Evolutionary conservation across 2,113 vertebrate genomes (phyloP).

Genomic region (Laterallus jamaicensis): DNA sequence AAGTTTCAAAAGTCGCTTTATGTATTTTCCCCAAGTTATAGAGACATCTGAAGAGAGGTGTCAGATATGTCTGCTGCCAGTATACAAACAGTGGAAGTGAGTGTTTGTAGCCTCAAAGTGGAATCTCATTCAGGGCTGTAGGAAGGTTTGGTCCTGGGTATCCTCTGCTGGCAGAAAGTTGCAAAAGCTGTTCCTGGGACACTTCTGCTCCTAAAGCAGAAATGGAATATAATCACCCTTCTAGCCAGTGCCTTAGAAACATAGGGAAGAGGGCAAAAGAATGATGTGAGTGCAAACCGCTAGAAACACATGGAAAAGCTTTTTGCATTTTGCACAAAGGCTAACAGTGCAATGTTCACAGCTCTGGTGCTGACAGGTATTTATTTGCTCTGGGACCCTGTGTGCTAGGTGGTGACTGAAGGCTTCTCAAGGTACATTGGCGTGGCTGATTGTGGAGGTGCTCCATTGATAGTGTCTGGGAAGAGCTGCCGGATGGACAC

Average conservation of each 20-base stretch:
- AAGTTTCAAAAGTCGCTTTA: not conserved
- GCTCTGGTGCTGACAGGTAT: not conserved
- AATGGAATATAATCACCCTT: not conserved
- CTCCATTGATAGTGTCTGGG: not conserved
- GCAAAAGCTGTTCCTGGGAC: conserved; percentile 9
- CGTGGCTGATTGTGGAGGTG: not conserved
- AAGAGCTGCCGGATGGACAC: not conserved
- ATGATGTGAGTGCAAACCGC: not conserved
- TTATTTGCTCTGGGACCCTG: not conserved
- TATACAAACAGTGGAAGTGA: not conserved
- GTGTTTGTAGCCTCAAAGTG: not conserved
- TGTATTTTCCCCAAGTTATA: not conserved
- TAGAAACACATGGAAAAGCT: not conserved
- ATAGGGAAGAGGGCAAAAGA: not conserved
- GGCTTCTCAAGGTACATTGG: not conserved
- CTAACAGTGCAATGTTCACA: not conserved
- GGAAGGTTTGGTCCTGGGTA: conserved; percentile 32
- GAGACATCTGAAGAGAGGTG: not conserved
- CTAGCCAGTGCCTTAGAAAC: not conserved
- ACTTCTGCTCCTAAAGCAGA: not conserved
- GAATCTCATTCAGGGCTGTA: not conserved
- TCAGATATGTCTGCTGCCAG: not conserved
- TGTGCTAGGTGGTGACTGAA: not conserved
- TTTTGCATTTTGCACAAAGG: not conserved
- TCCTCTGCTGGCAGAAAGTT: conserved; percentile 48